phyloP scores from a whole-genome alignment of 2,888 invertebrate genomes.

The Melanostoma mellinum region DNA sequence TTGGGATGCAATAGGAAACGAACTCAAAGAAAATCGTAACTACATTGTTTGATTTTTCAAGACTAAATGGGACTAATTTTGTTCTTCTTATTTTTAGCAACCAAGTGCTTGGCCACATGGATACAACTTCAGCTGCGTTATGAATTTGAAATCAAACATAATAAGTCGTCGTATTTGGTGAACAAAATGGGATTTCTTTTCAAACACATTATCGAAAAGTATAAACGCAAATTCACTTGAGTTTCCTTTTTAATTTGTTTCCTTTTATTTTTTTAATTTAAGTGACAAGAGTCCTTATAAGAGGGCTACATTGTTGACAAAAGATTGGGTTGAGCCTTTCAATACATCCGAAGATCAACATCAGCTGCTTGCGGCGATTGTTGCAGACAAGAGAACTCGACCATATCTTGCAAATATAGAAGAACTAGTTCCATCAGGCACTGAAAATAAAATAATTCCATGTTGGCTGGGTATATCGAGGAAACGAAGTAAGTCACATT shows the following conservation, averaged over 20 bases:
- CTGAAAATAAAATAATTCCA: slow-evolving; percentile 6
- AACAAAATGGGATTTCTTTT: slow-evolving; percentile 74
- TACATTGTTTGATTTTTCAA: neutral
- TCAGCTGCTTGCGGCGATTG: slow-evolving; percentile 30
- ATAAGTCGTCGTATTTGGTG: slow-evolving; percentile 62
- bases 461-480: slow-evolving; percentile 30
- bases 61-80: neutral
- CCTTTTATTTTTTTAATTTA: neutral
- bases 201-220: slow-evolving; percentile 72
- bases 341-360: slow-evolving; percentile 32
- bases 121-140: slow-evolving; percentile 76
- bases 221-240: slow-evolving; percentile 17
- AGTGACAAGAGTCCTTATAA: slow-evolving; percentile 55
- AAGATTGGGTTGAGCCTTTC: slow-evolving; percentile 52
- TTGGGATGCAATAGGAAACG: slow-evolving; percentile 77
- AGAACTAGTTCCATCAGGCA: neutral
- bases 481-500: slow-evolving; percentile 27
- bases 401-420: slow-evolving; percentile 46
- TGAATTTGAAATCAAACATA: slow-evolving; percentile 77
- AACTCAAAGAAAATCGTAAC: slow-evolving; percentile 76
- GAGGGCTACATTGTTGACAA: neutral
- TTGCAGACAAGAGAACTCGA: slow-evolving; percentile 38
- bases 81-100: slow-evolving; percentile 73
- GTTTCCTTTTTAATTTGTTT: neutral
- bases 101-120: slow-evolving; percentile 78